phyloP scores from a whole-genome alignment of 2,888 invertebrate genomes.

The Ernsta delagoae region DNA sequence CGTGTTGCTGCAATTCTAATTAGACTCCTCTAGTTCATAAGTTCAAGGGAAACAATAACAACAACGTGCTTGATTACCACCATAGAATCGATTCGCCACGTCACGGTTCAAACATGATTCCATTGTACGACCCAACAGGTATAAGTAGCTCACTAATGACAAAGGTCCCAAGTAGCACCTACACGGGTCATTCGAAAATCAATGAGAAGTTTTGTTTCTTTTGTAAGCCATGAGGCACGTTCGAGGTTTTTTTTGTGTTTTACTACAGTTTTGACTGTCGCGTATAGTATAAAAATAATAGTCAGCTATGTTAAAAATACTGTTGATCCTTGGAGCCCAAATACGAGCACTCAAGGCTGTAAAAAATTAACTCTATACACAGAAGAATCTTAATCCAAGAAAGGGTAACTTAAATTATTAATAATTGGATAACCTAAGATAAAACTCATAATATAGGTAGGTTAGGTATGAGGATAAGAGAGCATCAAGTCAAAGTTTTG shows the following conservation, averaged over 20 bases:
- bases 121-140: neutral
- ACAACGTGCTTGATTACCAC: conserved; percentile 48
- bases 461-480: too few species aligned
- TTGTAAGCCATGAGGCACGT: neutral
- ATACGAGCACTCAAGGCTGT: too few species aligned
- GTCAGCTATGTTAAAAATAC: too few species aligned
- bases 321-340: too few species aligned
- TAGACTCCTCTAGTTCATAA: conserved; percentile 13
- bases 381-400: too few species aligned
- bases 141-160: neutral
- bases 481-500: too few species aligned
- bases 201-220: neutral
- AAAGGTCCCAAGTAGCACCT: neutral
- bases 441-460: too few species aligned
- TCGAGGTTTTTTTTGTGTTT: neutral
- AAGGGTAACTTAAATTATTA: too few species aligned
- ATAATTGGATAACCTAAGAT: too few species aligned
- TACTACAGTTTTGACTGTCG: too few species aligned
- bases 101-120: conserved; percentile 43
- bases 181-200: neutral
- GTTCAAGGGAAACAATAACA: conserved; percentile 52
- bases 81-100: conserved; percentile 58
- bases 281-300: too few species aligned
- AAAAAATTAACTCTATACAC: too few species aligned
- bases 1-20: neutral